Conservation (phyloP, 1,140 invertebrate species). For the Apis mellifera region DNA sequence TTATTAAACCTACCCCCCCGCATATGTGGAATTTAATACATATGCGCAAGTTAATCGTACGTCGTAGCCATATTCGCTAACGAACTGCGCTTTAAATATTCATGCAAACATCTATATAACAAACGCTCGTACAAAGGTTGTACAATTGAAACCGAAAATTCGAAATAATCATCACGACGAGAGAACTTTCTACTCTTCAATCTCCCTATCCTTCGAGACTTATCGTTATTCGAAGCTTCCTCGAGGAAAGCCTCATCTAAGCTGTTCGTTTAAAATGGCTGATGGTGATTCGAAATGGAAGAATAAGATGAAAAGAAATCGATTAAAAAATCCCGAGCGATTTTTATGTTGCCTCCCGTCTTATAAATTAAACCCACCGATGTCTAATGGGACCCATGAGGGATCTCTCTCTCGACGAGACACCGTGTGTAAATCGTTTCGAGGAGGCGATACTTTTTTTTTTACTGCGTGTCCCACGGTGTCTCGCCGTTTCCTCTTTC, state of each 20-base stretch:
- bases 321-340: slow-evolving; percentile 3
- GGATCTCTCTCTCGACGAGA: slow-evolving; percentile 42
- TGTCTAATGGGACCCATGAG: not conserved
- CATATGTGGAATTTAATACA: not conserved
- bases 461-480: slow-evolving; percentile 34
- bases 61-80: not conserved
- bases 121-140: not conserved
- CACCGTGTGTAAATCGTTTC: slow-evolving; percentile 21
- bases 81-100: not conserved
- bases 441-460: slow-evolving; percentile 48
- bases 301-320: not conserved
- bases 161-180: not conserved
- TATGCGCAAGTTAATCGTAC: too few relatives aligned
- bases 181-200: not conserved
- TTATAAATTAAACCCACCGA: slow-evolving; percentile 15
- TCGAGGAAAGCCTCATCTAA: not conserved
- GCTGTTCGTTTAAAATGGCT: too few relatives aligned
- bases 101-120: not conserved
- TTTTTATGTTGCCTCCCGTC: not conserved
- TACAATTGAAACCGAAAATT: not conserved
- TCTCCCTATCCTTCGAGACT: not conserved
- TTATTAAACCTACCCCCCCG: too few relatives aligned
- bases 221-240: too few relatives aligned
- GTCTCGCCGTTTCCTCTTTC: not conserved
- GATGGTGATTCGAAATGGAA: too few relatives aligned